These are phyloP conservation scores for Bombyx mandarina DNA, from an alignment of 1,140 invertebrate species.

Conservation along the genomic window DNA sequence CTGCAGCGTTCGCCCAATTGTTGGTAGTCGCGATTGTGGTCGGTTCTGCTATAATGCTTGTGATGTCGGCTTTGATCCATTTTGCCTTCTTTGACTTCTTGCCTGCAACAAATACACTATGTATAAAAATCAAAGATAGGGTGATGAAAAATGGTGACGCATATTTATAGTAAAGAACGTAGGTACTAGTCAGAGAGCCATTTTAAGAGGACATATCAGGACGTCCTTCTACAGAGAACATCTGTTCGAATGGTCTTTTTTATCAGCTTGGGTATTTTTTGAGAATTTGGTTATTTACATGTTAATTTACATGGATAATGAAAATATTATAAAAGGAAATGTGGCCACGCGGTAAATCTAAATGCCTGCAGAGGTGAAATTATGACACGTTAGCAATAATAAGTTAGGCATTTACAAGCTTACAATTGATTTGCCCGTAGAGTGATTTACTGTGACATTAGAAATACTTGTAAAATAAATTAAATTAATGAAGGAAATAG, in stretches of 20 bases:
- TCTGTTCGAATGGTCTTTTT: conserved; percentile 15
- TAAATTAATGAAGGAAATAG: conserved; percentile 25
- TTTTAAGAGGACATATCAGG: conserved; percentile 38
- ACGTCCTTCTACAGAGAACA: conserved; percentile 14
- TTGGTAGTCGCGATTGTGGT: conserved; percentile 56
- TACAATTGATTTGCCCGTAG: background rate
- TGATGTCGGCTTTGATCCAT: conserved; percentile 65
- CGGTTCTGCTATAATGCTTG: conserved; percentile 64
- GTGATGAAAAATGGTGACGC: conserved; percentile 42
- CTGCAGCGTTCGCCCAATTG: conserved; percentile 63
- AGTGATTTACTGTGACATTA: too few species aligned
- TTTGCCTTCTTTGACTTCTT: conserved; percentile 71
- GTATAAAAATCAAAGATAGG: conserved; percentile 16
- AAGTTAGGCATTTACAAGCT: conserved; percentile 23
- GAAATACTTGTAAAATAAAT: background rate
- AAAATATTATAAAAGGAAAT: conserved; percentile 38
- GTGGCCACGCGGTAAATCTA: conserved; percentile 71
- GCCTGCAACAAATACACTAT: conserved; percentile 34
- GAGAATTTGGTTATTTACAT: background rate
- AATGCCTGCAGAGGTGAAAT: conserved; percentile 65
- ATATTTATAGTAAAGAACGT: conserved; percentile 58
- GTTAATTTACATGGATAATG: conserved; percentile 2
- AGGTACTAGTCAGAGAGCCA: conserved; percentile 59
- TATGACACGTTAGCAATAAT: conserved; percentile 67
- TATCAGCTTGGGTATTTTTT: conserved; percentile 9